Evolutionary conservation across 2,113 vertebrate species (phyloP).

Genomic region (Leiothrix lutea): DNA sequence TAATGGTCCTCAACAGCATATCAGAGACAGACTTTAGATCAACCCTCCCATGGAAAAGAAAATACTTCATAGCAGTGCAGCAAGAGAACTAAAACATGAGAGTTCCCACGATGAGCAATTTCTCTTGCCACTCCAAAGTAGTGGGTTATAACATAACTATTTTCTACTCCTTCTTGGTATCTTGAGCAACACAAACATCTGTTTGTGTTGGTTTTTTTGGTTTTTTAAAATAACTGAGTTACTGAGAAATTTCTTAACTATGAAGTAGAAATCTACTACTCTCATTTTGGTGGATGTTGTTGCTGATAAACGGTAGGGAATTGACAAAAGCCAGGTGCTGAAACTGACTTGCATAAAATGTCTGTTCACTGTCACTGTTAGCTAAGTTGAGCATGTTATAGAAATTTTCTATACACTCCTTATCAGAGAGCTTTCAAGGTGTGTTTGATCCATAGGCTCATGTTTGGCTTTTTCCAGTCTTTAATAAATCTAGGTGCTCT

Average conservation of each 20-base stretch:
- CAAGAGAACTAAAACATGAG: neutral
- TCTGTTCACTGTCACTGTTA: neutral
- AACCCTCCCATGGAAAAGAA: neutral
- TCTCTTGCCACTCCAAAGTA: neutral
- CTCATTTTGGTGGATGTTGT: neutral
- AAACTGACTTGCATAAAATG: neutral
- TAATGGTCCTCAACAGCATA: neutral
- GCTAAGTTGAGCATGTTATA: neutral
- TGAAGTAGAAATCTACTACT: neutral
- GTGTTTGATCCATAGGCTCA: neutral
- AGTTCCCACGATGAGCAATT: neutral
- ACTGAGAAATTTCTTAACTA: neutral
- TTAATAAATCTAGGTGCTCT: neutral
- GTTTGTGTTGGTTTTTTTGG: neutral
- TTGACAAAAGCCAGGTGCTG: slow-evolving; percentile 2
- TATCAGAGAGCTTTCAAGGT: neutral
- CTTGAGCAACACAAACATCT: neutral
- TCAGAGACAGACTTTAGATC: neutral
- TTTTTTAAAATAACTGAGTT: neutral
- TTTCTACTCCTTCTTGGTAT: neutral
- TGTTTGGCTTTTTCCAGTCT: neutral
- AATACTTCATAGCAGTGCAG: neutral
- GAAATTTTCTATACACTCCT: neutral
- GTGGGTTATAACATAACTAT: neutral
- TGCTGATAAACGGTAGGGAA: neutral